Conservation (phyloP, 2,113 vertebrate genomes). For the Falcunculus frontatus region DNA sequence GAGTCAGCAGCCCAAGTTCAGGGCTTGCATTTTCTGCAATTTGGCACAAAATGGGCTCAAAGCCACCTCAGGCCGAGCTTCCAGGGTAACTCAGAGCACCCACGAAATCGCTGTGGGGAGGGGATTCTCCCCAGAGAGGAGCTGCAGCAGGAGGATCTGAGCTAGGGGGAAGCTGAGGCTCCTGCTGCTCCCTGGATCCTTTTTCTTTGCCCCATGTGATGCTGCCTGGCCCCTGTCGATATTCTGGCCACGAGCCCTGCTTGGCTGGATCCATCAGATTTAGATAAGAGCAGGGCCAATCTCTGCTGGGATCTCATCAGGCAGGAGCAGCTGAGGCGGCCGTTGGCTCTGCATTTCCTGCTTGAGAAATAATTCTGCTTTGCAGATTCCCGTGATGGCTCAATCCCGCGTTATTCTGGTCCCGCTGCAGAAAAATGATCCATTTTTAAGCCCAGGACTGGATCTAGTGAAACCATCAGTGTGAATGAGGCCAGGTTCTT, state of each 20-base stretch:
- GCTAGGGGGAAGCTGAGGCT: neutral
- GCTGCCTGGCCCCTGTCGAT: neutral
- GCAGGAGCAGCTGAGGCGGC: neutral
- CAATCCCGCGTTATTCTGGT: rapidly evolving
- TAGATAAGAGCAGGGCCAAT: neutral
- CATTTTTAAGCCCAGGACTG: neutral
- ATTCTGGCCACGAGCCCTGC: neutral
- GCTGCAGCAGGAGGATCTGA: neutral
- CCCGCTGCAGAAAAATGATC: neutral
- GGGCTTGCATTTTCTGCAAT: rapidly evolving
- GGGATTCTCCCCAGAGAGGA: neutral
- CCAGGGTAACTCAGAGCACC: neutral
- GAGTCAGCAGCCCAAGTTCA: neutral
- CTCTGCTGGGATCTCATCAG: constrained; percentile 36
- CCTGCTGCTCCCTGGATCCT: neutral
- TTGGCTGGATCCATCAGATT: neutral
- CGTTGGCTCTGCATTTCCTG: neutral
- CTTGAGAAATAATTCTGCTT: neutral
- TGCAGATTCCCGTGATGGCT: neutral
- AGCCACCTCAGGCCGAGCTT: neutral
- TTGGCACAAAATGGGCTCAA: neutral
- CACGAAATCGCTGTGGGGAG: neutral
- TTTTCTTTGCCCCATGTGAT: rapidly evolving
- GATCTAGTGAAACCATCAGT: neutral
- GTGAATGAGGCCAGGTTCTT: neutral